Percentiles rank a stretch among this genome's conserved stretches.
Conservation (phyloP, 2,888 invertebrate species). For the Bursaphelenchus okinawaensis region DNA sequence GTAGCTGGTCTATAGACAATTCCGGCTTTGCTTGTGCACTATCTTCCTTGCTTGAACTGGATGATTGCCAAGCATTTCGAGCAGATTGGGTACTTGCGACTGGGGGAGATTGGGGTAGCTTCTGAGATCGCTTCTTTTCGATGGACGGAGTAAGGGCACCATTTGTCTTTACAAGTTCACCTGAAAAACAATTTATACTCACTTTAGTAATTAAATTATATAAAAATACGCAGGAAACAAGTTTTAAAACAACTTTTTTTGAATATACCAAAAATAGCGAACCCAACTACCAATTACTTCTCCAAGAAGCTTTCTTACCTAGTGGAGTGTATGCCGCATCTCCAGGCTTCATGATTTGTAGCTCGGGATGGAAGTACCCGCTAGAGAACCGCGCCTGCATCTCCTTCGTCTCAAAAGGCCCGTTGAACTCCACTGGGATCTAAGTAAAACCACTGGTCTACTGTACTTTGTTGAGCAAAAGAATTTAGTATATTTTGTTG, state of each 20-base stretch:
- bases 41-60: not conserved
- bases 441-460: slow-evolving; percentile 29
- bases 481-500: not conserved
- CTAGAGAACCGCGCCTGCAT: slow-evolving; percentile 95
- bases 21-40: not conserved
- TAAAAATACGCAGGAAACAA: not conserved
- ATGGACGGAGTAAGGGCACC: slow-evolving; percentile 38
- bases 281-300: not conserved
- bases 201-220: not conserved
- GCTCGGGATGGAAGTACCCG: slow-evolving; percentile 77
- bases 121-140: slow-evolving; percentile 13
- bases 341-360: slow-evolving; percentile 68
- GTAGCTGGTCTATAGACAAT: not conserved
- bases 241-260: not conserved
- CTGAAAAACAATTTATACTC: slow-evolving; percentile 19
- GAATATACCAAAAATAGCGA: not conserved
- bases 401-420: slow-evolving; percentile 78
- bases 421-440: slow-evolving; percentile 29
- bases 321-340: slow-evolving; percentile 28
- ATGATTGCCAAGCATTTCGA: not conserved
- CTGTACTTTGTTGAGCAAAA: not conserved
- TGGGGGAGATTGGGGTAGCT: not conserved
- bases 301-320: slow-evolving; percentile 12
- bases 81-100: not conserved
- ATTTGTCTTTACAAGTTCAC: slow-evolving; percentile 34